These are phyloP conservation scores for Petrocephalus zakoni DNA, from an alignment of 2,113 vertebrate species.

Conservation along the genomic window DNA sequence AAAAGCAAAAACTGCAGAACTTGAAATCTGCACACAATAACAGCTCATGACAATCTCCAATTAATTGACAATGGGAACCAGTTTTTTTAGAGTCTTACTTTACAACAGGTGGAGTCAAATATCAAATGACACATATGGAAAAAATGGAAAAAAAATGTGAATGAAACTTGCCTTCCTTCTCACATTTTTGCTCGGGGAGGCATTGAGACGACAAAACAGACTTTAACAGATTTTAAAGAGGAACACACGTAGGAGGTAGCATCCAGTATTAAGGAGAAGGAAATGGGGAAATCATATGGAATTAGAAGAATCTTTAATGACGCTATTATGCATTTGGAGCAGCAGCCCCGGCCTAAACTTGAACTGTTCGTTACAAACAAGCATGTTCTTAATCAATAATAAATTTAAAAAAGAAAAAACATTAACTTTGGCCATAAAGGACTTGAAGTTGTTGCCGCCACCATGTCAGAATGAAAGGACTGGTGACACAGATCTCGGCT, in stretches of 20 bases:
- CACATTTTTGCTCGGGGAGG: neutral
- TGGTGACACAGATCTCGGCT: neutral
- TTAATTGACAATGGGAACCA: constrained; percentile 29
- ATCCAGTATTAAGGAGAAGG: neutral
- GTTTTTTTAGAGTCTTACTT: constrained; percentile 31
- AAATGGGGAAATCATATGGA: neutral
- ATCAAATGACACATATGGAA: neutral
- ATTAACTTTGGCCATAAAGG: neutral
- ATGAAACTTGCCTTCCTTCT: neutral
- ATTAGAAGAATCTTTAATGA: neutral
- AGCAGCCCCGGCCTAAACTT: neutral
- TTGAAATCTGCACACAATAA: constrained; percentile 21
- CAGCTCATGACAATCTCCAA: constrained; percentile 31
- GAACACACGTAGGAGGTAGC: neutral
- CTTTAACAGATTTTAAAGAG: neutral
- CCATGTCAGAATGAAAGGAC: neutral
- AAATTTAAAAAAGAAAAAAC: neutral
- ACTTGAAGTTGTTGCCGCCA: neutral
- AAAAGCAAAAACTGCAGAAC: neutral
- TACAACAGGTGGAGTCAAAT: constrained; percentile 31
- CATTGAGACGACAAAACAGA: neutral
- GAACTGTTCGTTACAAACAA: neutral
- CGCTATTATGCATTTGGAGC: neutral
- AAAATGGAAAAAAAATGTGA: neutral
- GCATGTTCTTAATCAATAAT: neutral